Evolutionary conservation across 1,140 invertebrate species (phyloP).

Genomic region (Pomacea maculata): DNA sequence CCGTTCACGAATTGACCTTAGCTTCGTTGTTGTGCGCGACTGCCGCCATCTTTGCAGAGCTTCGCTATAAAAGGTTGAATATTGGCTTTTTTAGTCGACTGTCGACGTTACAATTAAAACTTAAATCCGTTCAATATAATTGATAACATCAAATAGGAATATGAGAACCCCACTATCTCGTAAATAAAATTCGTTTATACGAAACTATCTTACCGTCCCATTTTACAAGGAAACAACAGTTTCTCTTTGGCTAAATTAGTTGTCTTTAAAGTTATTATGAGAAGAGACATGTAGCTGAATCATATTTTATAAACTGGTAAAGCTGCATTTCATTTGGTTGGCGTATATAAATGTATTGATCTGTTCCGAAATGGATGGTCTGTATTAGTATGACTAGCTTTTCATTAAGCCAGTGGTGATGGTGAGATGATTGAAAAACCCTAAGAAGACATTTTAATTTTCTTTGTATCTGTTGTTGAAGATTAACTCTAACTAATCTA

Average conservation of each 20-base stretch:
- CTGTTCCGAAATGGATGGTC: background rate
- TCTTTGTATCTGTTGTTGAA: background rate
- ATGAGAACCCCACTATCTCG: background rate
- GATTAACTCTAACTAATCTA: background rate
- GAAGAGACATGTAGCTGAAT: background rate
- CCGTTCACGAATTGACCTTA: background rate
- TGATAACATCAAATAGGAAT: background rate
- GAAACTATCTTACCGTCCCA: no score
- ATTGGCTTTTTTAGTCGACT: background rate
- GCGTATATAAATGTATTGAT: background rate
- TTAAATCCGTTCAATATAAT: background rate
- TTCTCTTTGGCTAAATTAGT: no score
- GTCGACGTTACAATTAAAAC: background rate
- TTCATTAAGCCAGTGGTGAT: background rate
- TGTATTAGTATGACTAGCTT: background rate
- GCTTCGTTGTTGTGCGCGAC: background rate
- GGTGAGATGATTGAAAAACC: background rate
- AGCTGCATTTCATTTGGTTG: background rate
- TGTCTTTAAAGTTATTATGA: no score
- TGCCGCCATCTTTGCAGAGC: slow-evolving; percentile 10
- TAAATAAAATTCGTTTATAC: no score
- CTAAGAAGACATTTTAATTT: background rate
- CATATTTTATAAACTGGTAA: background rate
- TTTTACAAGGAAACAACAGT: no score
- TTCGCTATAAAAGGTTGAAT: background rate